Evolutionary conservation across 2,113 vertebrate genomes (phyloP), one percentile per base, ranked within the genome.

Genomic region (Pomatorhinus ruficollis): DNA sequence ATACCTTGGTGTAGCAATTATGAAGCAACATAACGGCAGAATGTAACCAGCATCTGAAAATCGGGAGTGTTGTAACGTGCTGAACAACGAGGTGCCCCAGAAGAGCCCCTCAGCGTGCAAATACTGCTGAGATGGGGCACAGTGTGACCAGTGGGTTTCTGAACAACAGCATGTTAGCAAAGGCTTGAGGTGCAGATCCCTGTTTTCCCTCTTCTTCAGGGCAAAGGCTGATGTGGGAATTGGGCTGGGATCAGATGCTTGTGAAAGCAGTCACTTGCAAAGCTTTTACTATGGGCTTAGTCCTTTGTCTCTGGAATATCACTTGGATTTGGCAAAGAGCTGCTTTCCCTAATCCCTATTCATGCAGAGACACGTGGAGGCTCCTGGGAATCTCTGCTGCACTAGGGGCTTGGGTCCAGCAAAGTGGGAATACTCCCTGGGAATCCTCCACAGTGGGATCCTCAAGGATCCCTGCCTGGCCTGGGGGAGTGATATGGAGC

Each of bases 1-100:
- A 96, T 96, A 89, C 66, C 68, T 95, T 88, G 90, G 60, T 96
- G 95, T 93, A 95, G 91, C 93, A 95, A 95, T 63, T 65, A 65
- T 97, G 95, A 97, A 90, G 97, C 91, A 97, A 97, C 74, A 40
- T 75, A 96, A 95, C 60, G 44, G 92, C 91, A 91, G 61, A 53
- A 6, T 69, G 63, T 57, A 76, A 84, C 65, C 87, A 90, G 86
- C 52, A 61, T 82, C 80, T 89, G 87, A 74, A 88, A 88, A 83
- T 56, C 4, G 5, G 22, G 49, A 69, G 64, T 97, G 91, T 96
- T 93, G 96, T 87, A 97, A 96, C 0, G 3, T 54, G 50, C 83
- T 47, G 37, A 93, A 68, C 19, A 80, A 47, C 0, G 6, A 11
- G 6, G 1, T 31, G 37, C 35, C 57, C 45, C 74, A 77, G 63